phyloP scores from a whole-genome alignment of 2,797 vertebrate genomes.

The Mormyrus hasselquistii region DNA sequence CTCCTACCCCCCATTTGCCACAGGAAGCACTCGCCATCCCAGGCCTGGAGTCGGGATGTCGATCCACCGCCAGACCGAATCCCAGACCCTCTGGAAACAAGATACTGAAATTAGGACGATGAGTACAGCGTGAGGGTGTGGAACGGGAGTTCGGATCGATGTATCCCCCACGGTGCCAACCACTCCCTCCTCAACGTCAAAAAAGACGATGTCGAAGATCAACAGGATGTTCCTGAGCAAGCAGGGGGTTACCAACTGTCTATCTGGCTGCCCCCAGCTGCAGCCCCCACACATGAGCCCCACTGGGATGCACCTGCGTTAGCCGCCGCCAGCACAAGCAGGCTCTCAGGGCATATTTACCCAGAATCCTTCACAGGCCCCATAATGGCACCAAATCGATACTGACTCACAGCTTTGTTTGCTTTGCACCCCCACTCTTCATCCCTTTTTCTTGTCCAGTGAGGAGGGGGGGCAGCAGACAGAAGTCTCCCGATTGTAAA shows the following conservation, averaged over 20 bases:
- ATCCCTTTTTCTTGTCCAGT: constrained; percentile 20
- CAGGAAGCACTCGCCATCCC: not conserved
- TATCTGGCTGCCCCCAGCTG: not conserved
- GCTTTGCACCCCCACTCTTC: constrained; percentile 34
- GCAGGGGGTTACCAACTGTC: not conserved
- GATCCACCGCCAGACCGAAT: not conserved
- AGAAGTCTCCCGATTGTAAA: not conserved
- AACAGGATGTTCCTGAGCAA: not conserved
- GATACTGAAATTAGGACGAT: not conserved
- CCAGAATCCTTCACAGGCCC: constrained; percentile 31
- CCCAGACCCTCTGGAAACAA: not conserved
- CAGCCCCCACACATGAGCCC: constrained; percentile 18
- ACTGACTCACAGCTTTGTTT: constrained; percentile 50
- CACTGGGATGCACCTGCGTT: constrained; percentile 23
- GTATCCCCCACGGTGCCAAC: not conserved
- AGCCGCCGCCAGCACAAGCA: not conserved
- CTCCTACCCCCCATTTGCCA: not conserved
- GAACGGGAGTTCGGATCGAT: not conserved
- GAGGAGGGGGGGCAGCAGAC: not conserved
- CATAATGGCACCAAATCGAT: constrained; percentile 54
- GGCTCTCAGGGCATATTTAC: constrained; percentile 1
- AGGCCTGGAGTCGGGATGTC: not conserved
- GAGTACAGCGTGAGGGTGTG: not conserved
- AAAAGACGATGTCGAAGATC: not conserved
- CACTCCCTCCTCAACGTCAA: not conserved